phyloP scores from a whole-genome alignment of 2,113 vertebrate species.

The Ctenomys sociabilis region DNA sequence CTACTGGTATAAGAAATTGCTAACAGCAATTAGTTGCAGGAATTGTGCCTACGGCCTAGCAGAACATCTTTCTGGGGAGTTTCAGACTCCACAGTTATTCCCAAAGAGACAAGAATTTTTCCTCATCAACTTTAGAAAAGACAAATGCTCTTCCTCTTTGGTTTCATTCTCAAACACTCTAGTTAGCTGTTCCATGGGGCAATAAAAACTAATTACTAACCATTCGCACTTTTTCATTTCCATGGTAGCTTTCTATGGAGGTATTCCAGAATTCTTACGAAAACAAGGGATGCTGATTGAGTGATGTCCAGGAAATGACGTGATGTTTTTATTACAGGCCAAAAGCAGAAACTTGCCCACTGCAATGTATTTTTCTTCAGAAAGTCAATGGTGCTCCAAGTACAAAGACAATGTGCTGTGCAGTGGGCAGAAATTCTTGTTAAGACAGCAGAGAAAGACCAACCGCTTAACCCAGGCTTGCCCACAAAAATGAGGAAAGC shows the following conservation, averaged over 20 bases:
- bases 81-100: background rate
- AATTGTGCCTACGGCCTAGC: background rate
- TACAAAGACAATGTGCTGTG: background rate
- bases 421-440: background rate
- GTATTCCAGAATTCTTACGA: slow-evolving; percentile 58
- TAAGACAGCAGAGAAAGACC: background rate
- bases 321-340: slow-evolving; percentile 54
- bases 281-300: slow-evolving; percentile 43
- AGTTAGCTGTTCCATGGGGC: slow-evolving; percentile 25
- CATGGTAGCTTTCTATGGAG: slow-evolving; percentile 60
- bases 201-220: slow-evolving; percentile 63
- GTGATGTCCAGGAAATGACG: slow-evolving; percentile 66
- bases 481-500: background rate
- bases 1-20: background rate
- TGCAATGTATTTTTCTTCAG: slow-evolving; percentile 28
- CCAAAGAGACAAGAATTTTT: background rate
- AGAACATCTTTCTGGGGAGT: slow-evolving; percentile 7
- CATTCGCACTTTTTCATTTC: slow-evolving; percentile 54
- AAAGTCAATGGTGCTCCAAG: background rate
- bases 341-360: slow-evolving; percentile 45
- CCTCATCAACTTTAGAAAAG: slow-evolving; percentile 35
- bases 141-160: slow-evolving; percentile 57
- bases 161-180: slow-evolving; percentile 42
- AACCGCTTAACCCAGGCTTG: background rate
- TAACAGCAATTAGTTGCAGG: background rate